Base-by-base conservation (phyloP, 2,888 invertebrate genomes). In the Yponomeuta sedellus region DNA sequence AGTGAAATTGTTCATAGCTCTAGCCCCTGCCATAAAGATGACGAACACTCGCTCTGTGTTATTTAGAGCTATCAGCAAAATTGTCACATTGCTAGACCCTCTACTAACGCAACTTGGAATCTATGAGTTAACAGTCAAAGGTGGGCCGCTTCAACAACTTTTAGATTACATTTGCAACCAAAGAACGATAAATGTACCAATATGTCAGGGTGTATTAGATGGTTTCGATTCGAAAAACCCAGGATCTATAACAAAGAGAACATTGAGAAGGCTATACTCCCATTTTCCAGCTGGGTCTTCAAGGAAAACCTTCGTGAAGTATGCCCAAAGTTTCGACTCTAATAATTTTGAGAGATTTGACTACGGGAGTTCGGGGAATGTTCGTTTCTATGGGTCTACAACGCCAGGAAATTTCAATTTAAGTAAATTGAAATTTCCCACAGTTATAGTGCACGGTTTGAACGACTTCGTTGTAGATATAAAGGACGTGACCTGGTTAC, bases 251-350 rank as follows among this genome's bases (percentile, higher is more conserved):
- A 1, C 19, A 12, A 11, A 1, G 19, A 12, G n/a, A 25, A 64
- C 63, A 12, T 5, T 44, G 19, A 40, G 20, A 22, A 64, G 22
- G 8, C 10, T 64, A 16, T 64, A 20, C 63, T 3, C 40, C 12
- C 63, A 64, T 40, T 44, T 64, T 25, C 63, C 63, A 44, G 63
- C 63, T 52, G 63, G 63, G 0, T 39, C 63, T 2, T 64, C 63
- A n/a, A 10, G 19, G 2, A 64, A 40, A 40, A 64, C 11, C 16
- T 11, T 44, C 11, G 22, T 40, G n/a, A 19, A 40, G 20, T 40
- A 20, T 20, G 10, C 5, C 0, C 63, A 64, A 22, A n/a, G 40
- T 8, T 20, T 40, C 10, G 1, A 52, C 20, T 10, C 10, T 2
- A 16, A 44, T 5, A 5, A 40, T 19, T 40, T 64, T 40, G 6